Base-by-base conservation (phyloP, 1,140 invertebrate genomes). In the Drosophila orena region DNA sequence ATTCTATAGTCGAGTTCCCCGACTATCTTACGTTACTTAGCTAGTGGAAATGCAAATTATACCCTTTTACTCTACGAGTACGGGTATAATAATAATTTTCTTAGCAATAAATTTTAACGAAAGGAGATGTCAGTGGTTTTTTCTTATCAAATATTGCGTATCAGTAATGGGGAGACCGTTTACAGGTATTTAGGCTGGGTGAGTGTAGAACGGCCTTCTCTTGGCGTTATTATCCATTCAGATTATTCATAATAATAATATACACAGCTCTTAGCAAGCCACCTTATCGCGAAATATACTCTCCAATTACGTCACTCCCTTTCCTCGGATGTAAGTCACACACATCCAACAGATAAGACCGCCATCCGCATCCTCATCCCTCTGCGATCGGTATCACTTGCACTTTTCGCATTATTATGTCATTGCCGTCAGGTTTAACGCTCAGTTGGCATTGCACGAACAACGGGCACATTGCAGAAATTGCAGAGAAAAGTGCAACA, bases 371-470 rank as follows among this genome's bases (percentile, higher is more conserved):
- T 46, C 35, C 37, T 20, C 61, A 65, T 37, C 12, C 15, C 15
- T 14, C 49, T 22, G 17, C 17, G 50, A 40, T 42, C 20, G 22
- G 20, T 75, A 68, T 64, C 49, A 59, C 58, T 81, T 81, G 78
- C 78, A 72, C 62, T 81, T 72, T 72, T 76, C 53, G 46, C 62
- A 59, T 27, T 56, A 61, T 85, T 74, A 86, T 81, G 68, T 85
- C 80, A 77, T 76, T 79, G 62, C 73, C 60, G 60, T 52, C 56
- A 62, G 53, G 55, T 79, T 79, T 77, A 77, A 85, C 77, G 81
- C 81, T 80, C 62, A 53, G 60, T 50, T 69, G 58, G 37, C 79
- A 61, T 42, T 44, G 42, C 50, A 55, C 24, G 24, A 47, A 38
- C 52, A 76, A 70, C 47, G 47, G 60, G 56, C 34, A 35, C 68